Conservation (phyloP, 2,797 vertebrate genomes). For the Eulemur albifrons region DNA sequence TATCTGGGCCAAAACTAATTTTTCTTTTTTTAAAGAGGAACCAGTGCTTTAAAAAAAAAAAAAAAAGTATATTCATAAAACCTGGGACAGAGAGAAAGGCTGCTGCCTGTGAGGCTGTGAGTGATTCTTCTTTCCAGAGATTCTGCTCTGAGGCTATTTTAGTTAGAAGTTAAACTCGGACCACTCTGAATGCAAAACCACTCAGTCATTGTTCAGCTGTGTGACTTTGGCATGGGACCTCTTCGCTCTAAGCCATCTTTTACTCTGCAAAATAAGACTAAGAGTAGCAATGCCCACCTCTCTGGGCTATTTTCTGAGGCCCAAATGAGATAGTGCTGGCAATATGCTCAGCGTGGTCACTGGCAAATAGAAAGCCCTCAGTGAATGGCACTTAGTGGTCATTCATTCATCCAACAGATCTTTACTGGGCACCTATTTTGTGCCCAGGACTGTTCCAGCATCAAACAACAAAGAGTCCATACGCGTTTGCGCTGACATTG, state of each 20-base stretch:
- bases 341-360: accelerated
- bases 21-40: neutral
- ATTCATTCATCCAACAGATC: neutral
- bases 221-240: neutral
- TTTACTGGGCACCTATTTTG: neutral
- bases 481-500: neutral
- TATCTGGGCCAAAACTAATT: neutral
- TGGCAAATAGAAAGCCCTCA: neutral
- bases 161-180: no score
- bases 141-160: accelerated
- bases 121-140: neutral
- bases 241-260: neutral
- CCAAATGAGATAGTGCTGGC: no score
- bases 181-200: neutral
- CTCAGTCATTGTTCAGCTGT: neutral
- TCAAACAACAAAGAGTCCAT: neutral
- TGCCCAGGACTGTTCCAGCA: neutral
- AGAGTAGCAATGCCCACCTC: neutral
- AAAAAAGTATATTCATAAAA: neutral
- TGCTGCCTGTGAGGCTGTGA: accelerated
- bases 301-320: neutral
- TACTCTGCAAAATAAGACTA: neutral
- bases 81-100: neutral
- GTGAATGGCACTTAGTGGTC: accelerated
- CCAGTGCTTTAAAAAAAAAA: neutral